phyloP scores from a whole-genome alignment of 1,140 invertebrate genomes.

The Anadara kagoshimensis region DNA sequence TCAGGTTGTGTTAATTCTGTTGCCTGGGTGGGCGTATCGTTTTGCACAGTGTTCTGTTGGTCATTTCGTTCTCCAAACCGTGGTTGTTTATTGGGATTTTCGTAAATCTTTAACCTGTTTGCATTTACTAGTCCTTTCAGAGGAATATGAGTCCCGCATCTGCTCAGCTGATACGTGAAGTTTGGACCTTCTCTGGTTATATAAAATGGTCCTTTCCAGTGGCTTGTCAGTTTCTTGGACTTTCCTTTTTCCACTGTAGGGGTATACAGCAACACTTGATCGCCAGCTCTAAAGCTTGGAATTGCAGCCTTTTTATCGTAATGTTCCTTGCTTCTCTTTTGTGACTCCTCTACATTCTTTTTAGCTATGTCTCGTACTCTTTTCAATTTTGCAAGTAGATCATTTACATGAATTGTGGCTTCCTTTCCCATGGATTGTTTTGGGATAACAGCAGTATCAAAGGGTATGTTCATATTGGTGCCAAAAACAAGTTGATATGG shows the following conservation, averaged over 20 bases:
- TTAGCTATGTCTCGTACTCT: conserved; percentile 8
- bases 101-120: neutral
- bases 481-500: conserved; percentile 30
- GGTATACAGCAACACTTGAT: neutral
- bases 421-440: conserved; percentile 9
- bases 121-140: conserved; percentile 1
- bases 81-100: neutral
- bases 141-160: neutral
- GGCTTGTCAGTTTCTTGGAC: neutral
- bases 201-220: conserved; percentile 4
- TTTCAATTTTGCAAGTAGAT: conserved; percentile 9
- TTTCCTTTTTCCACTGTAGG: neutral
- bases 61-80: too few species aligned
- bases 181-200: conserved; percentile 4
- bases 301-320: neutral
- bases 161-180: neutral
- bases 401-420: neutral
- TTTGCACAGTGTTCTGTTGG: too few species aligned
- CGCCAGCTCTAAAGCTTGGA: neutral
- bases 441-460: conserved; percentile 3
- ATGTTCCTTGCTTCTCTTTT: conserved; percentile 4
- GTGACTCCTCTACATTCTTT: conserved; percentile 1
- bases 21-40: too few species aligned
- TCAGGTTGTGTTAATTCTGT: neutral
- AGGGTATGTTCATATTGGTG: conserved; percentile 25